These are phyloP conservation scores for Himalopsyche japonica DNA, from an alignment of 2,888 invertebrate species.

Conservation along the genomic window DNA sequence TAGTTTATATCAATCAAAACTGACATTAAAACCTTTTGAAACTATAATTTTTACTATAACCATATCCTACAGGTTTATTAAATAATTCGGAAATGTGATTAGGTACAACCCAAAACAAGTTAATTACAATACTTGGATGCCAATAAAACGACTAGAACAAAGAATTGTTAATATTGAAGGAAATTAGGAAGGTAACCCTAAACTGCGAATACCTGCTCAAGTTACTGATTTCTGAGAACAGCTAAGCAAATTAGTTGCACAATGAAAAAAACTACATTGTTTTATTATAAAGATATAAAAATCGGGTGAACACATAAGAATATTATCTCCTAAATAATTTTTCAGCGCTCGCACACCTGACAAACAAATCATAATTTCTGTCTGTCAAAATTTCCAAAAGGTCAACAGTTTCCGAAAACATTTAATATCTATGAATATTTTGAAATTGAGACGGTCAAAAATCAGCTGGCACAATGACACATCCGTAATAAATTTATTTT, in stretches of 20 bases:
- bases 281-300: not conserved
- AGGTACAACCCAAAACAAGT: too few species aligned
- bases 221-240: not conserved
- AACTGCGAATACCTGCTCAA: not conserved
- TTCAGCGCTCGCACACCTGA: not conserved
- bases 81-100: too few species aligned
- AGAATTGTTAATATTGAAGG: too few species aligned
- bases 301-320: not conserved
- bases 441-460: not conserved
- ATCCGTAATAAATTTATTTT: not conserved
- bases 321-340: not conserved
- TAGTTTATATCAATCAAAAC: too few species aligned
- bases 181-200: too few species aligned
- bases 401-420: not conserved
- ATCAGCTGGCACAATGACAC: conserved; percentile 1
- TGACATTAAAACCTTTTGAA: too few species aligned
- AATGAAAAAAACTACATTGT: not conserved
- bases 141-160: too few species aligned
- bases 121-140: too few species aligned
- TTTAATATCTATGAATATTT: not conserved
- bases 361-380: not conserved
- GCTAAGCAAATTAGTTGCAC: not conserved
- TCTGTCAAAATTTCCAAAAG: not conserved
- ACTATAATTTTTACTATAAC: too few species aligned
- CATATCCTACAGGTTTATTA: too few species aligned